phyloP scores from a whole-genome alignment of 2,888 invertebrate species.

The Leptinotarsa tumamoca region DNA sequence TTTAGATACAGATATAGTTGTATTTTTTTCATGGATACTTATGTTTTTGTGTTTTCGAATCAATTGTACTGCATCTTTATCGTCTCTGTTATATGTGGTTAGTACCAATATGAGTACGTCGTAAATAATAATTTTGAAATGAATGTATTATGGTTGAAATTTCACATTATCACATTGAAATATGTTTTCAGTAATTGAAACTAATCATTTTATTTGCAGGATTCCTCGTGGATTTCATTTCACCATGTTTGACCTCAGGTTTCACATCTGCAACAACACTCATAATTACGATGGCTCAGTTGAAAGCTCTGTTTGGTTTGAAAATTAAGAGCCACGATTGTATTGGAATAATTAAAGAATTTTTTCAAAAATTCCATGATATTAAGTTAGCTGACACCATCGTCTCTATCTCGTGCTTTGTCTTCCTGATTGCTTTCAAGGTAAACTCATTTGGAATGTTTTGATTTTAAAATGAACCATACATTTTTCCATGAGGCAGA shows the following conservation, averaged over 20 bases:
- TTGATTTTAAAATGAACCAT: not conserved
- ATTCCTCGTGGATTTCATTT: constrained; percentile 87
- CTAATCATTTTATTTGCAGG: constrained; percentile 69
- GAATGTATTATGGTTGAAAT: no score
- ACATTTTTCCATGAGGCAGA: no score
- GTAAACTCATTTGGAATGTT: constrained; percentile 64
- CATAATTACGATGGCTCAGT: constrained; percentile 80
- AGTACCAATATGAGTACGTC: no score
- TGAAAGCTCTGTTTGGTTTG: constrained; percentile 81
- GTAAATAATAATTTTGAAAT: no score
- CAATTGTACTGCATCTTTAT: no score
- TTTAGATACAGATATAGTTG: no score
- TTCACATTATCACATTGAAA: no score
- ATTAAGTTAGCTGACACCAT: constrained; percentile 73
- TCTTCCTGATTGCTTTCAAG: constrained; percentile 75
- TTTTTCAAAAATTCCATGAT: constrained; percentile 67
- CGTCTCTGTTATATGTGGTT: no score
- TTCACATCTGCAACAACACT: constrained; percentile 88
- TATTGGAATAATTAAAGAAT: constrained; percentile 70
- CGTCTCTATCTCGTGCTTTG: constrained; percentile 76
- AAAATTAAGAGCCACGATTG: constrained; percentile 77
- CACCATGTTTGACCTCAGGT: constrained; percentile 84
- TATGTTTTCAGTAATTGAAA: not conserved
- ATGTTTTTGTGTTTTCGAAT: no score
- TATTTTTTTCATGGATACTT: no score